Evolutionary conservation across 2,888 invertebrate species (phyloP).

Genomic region (Phlogophora meticulosa): DNA sequence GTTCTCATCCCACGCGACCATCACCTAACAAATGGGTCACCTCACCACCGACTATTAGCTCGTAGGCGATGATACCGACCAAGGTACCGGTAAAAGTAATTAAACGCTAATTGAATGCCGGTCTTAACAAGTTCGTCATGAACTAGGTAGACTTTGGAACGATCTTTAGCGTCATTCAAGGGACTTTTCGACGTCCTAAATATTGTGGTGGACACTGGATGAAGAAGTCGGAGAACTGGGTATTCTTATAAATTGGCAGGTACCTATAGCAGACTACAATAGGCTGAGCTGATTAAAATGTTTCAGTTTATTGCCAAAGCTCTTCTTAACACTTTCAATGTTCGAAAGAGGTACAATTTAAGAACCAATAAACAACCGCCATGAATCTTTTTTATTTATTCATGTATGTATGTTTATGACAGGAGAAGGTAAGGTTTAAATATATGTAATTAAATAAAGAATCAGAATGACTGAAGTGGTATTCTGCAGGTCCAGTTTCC

Average conservation of each 20-base stretch:
- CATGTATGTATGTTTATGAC: too few relatives aligned
- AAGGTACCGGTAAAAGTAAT: slow-evolving; percentile 13
- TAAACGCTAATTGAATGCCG: slow-evolving; percentile 28
- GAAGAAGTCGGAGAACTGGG: neutral
- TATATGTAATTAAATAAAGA: too few relatives aligned
- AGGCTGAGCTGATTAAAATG: too few relatives aligned
- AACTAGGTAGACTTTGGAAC: slow-evolving; percentile 1
- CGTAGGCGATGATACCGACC: slow-evolving; percentile 34
- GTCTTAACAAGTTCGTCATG: slow-evolving; percentile 16
- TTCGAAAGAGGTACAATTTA: too few relatives aligned
- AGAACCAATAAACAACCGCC: too few relatives aligned
- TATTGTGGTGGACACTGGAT: neutral
- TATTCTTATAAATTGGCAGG: too few relatives aligned
- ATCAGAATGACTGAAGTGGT: neutral
- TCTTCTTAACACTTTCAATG: too few relatives aligned
- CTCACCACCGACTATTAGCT: slow-evolving; percentile 6
- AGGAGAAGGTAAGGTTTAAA: too few relatives aligned
- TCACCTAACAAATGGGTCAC: slow-evolving; percentile 33
- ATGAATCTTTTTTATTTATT: too few relatives aligned
- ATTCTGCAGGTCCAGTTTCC: neutral
- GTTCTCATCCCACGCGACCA: slow-evolving; percentile 42
- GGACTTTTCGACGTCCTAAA: neutral
- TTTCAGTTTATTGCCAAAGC: too few relatives aligned
- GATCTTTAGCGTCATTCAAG: neutral
- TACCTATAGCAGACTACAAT: too few relatives aligned